Base-by-base conservation (phyloP, 1,140 invertebrate genomes). In the Penaeus chinensis region DNA sequence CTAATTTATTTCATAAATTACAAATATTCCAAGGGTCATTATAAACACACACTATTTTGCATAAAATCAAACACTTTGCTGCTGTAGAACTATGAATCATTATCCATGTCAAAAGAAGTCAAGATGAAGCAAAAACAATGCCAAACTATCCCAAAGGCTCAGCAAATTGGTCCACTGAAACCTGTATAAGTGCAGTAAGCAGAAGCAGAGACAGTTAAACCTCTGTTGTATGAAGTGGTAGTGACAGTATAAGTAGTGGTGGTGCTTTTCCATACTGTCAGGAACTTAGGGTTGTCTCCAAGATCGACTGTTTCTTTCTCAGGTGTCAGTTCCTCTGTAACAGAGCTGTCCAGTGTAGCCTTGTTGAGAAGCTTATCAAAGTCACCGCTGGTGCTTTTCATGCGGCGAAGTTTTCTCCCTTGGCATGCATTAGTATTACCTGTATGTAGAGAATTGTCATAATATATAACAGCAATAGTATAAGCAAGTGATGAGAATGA, bases 101-200 rank as follows among this genome's bases (percentile, higher is more conserved):
- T 61, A 54, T 32, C 13, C 79, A 81, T 83, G 66, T 61, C 54
- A 16, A 74, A 83, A 54, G 81, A 83, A 83, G 82, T 74, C 74
- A 65, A 66, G 60, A 74, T 61, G 37, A 82, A 32, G 54, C 47
- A 60, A 61, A 66, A 83, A 60, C 74, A 24, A 42, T 18, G 60
- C 66, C 61, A 74, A 83, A 79, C 2, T 4, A 54, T 60, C 22
- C 77, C n/a, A 60, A 37, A 24, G 8, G 54, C 61, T 42, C 69
- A 82, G 27, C 81, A 82, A 3, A 82, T 32, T 37, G 81, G 63
- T 2, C 32, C 81, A 19, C 63, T 69, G 63, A 82, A 82, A 5
- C 81, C 81, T 42, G 63, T 42, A 69, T n/a, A 84, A 24, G 82
- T 84, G 27, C 82, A 84, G 24, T 22, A 32, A 62, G 82, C 82